Percentiles rank a stretch among this genome's conserved stretches.
phyloP scores from a whole-genome alignment of 2,888 invertebrate species.

The Toxonevra muliebris region DNA sequence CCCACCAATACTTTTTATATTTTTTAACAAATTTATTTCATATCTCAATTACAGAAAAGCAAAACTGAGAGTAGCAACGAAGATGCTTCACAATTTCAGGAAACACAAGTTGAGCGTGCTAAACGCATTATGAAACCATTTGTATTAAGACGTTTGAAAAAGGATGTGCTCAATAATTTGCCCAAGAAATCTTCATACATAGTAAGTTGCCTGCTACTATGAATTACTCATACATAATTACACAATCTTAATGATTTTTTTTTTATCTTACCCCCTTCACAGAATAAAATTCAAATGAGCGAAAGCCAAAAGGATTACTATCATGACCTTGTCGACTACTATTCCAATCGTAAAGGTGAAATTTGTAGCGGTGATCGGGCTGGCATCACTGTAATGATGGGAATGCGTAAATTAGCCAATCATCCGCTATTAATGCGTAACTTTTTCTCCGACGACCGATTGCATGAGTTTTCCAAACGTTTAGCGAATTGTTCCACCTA shows the following conservation, averaged over 20 bases:
- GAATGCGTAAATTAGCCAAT: conserved; percentile 92
- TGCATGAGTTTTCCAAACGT: conserved; percentile 74
- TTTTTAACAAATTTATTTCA: not conserved
- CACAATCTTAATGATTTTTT: conserved; percentile 14
- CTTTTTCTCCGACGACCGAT: conserved; percentile 74
- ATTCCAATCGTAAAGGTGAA: conserved; percentile 71
- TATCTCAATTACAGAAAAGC: conserved; percentile 61
- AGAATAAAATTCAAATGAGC: conserved; percentile 72
- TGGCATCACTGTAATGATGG: conserved; percentile 88
- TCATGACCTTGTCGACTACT: conserved; percentile 74
- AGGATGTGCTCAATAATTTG: conserved; percentile 84
- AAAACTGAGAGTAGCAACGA: conserved; percentile 69
- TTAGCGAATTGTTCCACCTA: conserved; percentile 74
- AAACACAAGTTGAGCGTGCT: conserved; percentile 89
- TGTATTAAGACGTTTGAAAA: conserved; percentile 86
- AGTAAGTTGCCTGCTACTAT: conserved; percentile 57
- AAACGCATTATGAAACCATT: conserved; percentile 97
- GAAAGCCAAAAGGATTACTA: conserved; percentile 80
- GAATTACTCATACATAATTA: not conserved
- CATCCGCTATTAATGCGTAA: conserved; percentile 87
- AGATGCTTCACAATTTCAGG: conserved; percentile 82
- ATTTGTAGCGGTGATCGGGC: conserved; percentile 71
- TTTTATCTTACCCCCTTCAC: no score
- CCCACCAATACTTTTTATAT: not conserved
- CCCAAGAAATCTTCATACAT: conserved; percentile 83